These are phyloP conservation scores for Atta colombica DNA, from an alignment of 1,140 invertebrate genomes.

Conservation along the genomic window DNA sequence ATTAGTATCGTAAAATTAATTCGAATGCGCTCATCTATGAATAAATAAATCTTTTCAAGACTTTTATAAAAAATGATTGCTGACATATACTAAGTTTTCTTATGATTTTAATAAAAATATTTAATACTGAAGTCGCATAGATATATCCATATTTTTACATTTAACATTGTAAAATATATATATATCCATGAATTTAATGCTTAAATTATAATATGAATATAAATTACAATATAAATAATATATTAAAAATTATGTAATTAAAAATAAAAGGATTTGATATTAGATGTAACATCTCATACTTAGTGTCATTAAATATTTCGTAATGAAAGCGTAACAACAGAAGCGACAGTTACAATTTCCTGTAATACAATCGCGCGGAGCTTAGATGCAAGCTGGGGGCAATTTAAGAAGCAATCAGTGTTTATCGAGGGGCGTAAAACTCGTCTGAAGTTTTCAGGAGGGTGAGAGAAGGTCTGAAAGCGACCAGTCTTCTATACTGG, in stretches of 20 bases:
- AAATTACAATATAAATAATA: too few species aligned
- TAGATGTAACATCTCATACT: neutral
- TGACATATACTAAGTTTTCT: neutral
- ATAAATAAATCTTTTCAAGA: neutral
- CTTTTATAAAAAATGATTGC: neutral
- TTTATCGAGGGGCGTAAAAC: constrained; percentile 69
- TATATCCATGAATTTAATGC: neutral
- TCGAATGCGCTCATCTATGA: neutral
- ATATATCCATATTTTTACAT: neutral
- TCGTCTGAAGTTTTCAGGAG: constrained; percentile 44
- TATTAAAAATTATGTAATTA: neutral
- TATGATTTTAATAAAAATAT: neutral
- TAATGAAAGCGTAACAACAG: constrained; percentile 16
- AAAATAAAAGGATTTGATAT: neutral
- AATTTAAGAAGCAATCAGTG: constrained; percentile 68
- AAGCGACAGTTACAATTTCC: constrained; percentile 44
- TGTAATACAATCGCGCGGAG: constrained; percentile 14
- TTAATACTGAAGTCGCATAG: neutral
- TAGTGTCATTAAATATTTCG: neutral
- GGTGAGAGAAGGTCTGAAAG: constrained; percentile 37
- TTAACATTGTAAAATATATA: neutral
- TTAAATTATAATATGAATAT: neutral
- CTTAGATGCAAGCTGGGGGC: constrained; percentile 31
- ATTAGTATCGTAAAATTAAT: constrained; percentile 13
- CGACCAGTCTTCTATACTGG: constrained; percentile 15